Percentiles rank a stretch among this genome's conserved stretches.
Conservation (phyloP, 1,140 invertebrate species). For the Bombus waltoni region DNA sequence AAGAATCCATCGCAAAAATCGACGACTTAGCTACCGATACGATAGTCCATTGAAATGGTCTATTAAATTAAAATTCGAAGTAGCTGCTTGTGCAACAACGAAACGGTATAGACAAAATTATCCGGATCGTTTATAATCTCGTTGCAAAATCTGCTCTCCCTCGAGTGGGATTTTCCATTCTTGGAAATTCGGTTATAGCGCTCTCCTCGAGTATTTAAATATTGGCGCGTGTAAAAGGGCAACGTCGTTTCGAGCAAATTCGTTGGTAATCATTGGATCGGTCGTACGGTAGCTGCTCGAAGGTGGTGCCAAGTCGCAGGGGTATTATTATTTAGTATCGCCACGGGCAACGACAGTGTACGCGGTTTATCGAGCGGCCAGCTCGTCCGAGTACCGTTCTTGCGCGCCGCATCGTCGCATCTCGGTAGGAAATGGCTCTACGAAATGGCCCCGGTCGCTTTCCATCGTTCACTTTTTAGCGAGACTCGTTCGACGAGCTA, state of each 20-base stretch:
- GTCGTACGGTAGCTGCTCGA: constrained; percentile 60
- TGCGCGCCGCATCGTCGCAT: constrained; percentile 31
- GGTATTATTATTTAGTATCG: constrained; percentile 74
- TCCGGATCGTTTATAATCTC: not conserved
- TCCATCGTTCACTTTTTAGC: constrained; percentile 29
- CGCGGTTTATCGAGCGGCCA: constrained; percentile 69
- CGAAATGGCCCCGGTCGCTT: not conserved
- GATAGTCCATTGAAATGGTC: not conserved
- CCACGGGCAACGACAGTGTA: constrained; percentile 70
- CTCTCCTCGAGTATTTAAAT: not conserved
- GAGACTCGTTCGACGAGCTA: not conserved
- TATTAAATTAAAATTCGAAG: not conserved
- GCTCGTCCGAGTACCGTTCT: constrained; percentile 52
- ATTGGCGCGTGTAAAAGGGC: not conserved
- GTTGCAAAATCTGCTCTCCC: rapidly evolving
- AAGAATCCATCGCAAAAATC: not conserved
- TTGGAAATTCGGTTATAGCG: not conserved
- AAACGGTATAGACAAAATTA: not conserved
- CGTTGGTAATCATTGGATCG: constrained; percentile 19
- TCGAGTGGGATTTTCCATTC: not conserved
- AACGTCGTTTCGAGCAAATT: constrained; percentile 31
- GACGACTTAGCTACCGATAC: too few relatives aligned
- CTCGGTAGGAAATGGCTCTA: not conserved
- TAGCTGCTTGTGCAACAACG: not conserved
- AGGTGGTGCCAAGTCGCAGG: constrained; percentile 61